phyloP scores from a whole-genome alignment of 2,797 vertebrate species.

The Calcarius lapponicus region DNA sequence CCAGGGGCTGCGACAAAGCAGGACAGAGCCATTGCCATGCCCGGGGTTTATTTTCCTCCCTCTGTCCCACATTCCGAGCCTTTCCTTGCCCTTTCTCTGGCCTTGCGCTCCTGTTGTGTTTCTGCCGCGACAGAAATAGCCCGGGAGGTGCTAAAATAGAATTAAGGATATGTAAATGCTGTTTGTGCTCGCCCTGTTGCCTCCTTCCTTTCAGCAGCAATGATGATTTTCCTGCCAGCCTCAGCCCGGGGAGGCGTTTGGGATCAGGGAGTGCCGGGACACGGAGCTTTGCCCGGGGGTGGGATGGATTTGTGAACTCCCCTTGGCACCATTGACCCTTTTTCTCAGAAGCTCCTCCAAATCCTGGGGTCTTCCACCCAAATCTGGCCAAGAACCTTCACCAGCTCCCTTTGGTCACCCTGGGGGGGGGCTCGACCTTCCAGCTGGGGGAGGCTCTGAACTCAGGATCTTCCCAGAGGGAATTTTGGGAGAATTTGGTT shows the following conservation, averaged over 20 bases:
- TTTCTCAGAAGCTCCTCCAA: not conserved
- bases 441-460: not conserved
- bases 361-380: not conserved
- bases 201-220: not conserved
- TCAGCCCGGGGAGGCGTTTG: not conserved
- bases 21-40: fast-evolving
- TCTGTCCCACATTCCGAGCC: not conserved
- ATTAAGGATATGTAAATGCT: conserved; percentile 53
- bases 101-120: conserved; percentile 28
- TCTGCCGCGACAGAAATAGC: conserved; percentile 29
- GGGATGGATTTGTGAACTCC: not conserved
- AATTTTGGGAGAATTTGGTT: not conserved
- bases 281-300: fast-evolving
- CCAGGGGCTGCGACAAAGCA: not conserved
- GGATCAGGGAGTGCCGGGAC: not conserved
- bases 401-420: not conserved
- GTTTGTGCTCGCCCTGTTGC: not conserved
- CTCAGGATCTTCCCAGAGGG: not conserved
- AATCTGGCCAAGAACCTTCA: fast-evolving
- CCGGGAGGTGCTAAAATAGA: conserved; percentile 52
- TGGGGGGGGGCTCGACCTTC: fast-evolving
- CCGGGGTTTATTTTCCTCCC: not conserved
- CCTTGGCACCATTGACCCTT: not conserved
- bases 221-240: not conserved
- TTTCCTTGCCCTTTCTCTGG: conserved; percentile 46